Evolutionary conservation across 2,888 invertebrate genomes (phyloP).

Genomic region (Xylota segnis): DNA sequence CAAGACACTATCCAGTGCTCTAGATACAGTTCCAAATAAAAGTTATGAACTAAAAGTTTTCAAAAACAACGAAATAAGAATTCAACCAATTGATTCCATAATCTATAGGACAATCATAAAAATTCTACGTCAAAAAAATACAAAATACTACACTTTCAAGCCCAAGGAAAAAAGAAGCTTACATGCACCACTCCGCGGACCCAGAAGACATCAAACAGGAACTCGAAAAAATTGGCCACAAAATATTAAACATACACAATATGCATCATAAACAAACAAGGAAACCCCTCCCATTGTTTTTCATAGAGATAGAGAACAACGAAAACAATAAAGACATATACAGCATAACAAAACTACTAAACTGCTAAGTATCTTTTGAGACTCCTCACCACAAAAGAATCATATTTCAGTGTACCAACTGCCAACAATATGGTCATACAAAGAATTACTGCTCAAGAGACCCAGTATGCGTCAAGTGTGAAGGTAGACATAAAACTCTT

Average conservation of each 20-base stretch:
- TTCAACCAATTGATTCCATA: neutral
- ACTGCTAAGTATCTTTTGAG: no score
- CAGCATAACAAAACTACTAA: neutral
- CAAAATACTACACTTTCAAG: slow-evolving; percentile 5
- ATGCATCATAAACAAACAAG: slow-evolving; percentile 8
- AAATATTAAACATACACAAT: neutral
- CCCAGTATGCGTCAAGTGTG: no score
- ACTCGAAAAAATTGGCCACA: neutral
- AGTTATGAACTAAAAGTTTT: neutral
- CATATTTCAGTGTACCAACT: no score
- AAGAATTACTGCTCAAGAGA: no score
- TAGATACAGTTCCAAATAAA: neutral
- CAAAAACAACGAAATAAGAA: slow-evolving; percentile 15
- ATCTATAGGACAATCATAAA: slow-evolving; percentile 11
- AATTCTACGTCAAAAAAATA: slow-evolving; percentile 15
- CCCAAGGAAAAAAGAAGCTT: slow-evolving; percentile 7
- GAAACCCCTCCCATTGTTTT: neutral
- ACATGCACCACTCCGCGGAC: no score
- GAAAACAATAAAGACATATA: neutral
- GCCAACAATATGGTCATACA: no score
- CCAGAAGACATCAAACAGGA: no score
- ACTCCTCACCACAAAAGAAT: no score
- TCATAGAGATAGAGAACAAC: neutral
- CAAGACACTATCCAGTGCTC: neutral
- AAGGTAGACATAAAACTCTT: no score